phyloP scores from a whole-genome alignment of 2,113 vertebrate genomes.

The Scortum barcoo region DNA sequence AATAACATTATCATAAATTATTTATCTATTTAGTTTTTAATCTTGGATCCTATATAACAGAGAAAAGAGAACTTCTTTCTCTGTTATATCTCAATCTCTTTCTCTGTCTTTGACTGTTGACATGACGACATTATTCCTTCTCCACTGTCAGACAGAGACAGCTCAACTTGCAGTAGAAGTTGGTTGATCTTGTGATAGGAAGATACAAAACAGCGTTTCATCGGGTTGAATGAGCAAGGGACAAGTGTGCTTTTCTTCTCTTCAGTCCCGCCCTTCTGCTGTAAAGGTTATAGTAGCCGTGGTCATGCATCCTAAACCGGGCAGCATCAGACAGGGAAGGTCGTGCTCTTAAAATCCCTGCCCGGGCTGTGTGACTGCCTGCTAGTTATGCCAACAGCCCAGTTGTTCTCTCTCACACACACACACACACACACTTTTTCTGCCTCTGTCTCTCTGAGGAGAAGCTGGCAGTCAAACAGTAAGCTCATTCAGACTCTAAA shows the following conservation, averaged over 20 bases:
- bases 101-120: background rate
- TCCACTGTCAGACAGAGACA: background rate
- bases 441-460: slow-evolving; percentile 49
- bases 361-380: slow-evolving; percentile 18
- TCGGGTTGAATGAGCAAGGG: slow-evolving; percentile 1
- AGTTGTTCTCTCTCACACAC: background rate
- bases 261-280: background rate
- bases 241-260: slow-evolving; percentile 36
- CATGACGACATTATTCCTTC: background rate
- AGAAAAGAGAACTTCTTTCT: background rate
- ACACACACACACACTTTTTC: slow-evolving; percentile 10
- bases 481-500: slow-evolving; percentile 72
- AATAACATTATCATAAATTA: background rate
- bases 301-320: slow-evolving; percentile 36
- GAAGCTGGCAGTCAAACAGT: slow-evolving; percentile 77
- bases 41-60: too few relatives aligned
- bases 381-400: slow-evolving; percentile 25
- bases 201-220: slow-evolving; percentile 14
- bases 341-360: slow-evolving; percentile 36
- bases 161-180: background rate
- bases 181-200: background rate
- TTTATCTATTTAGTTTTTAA: background rate
- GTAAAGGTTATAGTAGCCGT: slow-evolving; percentile 34
- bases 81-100: too few relatives aligned
- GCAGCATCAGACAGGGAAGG: slow-evolving; percentile 42